Evolutionary conservation across 2,113 vertebrate genomes (phyloP).

Genomic region (Rhombomys opimus): DNA sequence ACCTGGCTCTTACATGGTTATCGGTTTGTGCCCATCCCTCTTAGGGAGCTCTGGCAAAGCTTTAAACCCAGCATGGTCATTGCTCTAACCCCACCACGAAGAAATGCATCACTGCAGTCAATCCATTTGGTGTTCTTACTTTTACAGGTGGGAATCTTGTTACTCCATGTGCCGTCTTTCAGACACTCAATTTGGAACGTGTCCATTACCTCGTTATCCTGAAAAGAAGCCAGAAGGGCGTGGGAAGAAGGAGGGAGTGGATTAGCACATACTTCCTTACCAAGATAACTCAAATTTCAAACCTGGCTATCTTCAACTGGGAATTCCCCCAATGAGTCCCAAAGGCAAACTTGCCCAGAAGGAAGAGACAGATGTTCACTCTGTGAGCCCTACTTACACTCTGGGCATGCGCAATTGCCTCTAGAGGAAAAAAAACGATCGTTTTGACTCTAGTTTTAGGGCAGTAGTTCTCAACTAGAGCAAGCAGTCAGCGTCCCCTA

Average conservation of each 20-base stretch:
- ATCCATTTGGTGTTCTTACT: slow-evolving; percentile 87
- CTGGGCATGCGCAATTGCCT: background rate
- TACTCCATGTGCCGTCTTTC: slow-evolving; percentile 93
- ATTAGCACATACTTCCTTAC: background rate
- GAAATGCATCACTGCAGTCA: background rate
- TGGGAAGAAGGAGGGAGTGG: background rate
- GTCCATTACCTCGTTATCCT: slow-evolving; percentile 90
- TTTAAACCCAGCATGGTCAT: background rate
- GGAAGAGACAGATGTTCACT: background rate
- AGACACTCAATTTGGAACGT: slow-evolving; percentile 92
- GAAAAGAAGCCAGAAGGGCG: slow-evolving; percentile 51
- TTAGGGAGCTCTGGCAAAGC: background rate
- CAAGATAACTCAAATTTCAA: background rate
- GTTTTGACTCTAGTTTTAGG: background rate
- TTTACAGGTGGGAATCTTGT: slow-evolving; percentile 90
- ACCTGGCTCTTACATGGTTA: background rate
- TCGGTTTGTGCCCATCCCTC: background rate
- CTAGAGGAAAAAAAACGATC: background rate
- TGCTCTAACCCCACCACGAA: background rate
- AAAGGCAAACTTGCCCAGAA: background rate
- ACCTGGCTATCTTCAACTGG: background rate
- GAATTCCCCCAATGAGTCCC: background rate
- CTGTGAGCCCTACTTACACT: background rate
- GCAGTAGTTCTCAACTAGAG: background rate
- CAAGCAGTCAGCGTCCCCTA: background rate